These are phyloP conservation scores for Myripristis murdjan DNA, from an alignment of 2,797 vertebrate genomes.

Conservation along the genomic window DNA sequence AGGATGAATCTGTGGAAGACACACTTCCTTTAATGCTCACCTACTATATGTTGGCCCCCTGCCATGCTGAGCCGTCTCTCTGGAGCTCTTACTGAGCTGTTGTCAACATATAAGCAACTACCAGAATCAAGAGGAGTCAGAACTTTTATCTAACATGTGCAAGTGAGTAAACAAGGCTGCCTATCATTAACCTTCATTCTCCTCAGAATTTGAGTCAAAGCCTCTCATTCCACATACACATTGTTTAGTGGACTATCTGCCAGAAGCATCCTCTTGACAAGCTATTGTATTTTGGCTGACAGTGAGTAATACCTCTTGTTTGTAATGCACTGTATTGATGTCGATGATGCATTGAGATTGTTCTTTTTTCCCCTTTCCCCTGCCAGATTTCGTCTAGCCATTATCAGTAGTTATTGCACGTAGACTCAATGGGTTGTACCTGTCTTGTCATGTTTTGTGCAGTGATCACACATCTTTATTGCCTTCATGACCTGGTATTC, in stretches of 20 bases:
- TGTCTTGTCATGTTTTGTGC: slow-evolving; percentile 47
- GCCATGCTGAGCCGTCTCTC: slow-evolving; percentile 16
- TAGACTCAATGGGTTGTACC: slow-evolving; percentile 31
- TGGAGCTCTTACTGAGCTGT: background rate
- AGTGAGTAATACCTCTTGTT: slow-evolving; percentile 63
- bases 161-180: slow-evolving; percentile 46
- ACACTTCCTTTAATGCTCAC: background rate
- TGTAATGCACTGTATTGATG: slow-evolving; percentile 42
- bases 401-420: slow-evolving; percentile 28
- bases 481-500: slow-evolving; percentile 50
- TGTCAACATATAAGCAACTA: slow-evolving; percentile 9
- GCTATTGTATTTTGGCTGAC: slow-evolving; percentile 32
- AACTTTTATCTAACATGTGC: slow-evolving; percentile 31
- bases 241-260: slow-evolving; percentile 43
- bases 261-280: slow-evolving; percentile 30
- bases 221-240: slow-evolving; percentile 35
- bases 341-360: slow-evolving; percentile 37
- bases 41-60: slow-evolving; percentile 11
- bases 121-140: slow-evolving; percentile 20
- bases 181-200: slow-evolving; percentile 61
- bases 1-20: background rate
- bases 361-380: slow-evolving; percentile 18
- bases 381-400: slow-evolving; percentile 39
- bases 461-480: slow-evolving; percentile 59
- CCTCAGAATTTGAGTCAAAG: slow-evolving; percentile 42